phyloP scores from a whole-genome alignment of 2,113 vertebrate genomes.

The Dolichotis patagonum region DNA sequence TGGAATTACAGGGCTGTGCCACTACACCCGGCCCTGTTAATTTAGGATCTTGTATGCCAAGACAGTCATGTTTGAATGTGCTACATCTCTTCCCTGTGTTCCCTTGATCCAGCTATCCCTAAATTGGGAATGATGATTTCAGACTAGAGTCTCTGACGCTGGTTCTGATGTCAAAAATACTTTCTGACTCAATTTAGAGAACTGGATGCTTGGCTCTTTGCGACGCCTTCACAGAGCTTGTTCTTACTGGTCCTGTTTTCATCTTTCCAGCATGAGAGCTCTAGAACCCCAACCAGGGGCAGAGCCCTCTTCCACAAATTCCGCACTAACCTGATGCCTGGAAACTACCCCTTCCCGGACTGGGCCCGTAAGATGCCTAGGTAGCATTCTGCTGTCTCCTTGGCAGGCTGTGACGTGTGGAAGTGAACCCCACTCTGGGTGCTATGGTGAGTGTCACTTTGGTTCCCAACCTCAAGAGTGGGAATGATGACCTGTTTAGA shows the following conservation, averaged over 20 bases:
- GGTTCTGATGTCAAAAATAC: conserved; percentile 69
- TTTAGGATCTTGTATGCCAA: no score
- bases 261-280: conserved; percentile 18
- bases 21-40: no score
- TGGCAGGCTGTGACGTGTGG: neutral
- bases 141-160: conserved; percentile 83
- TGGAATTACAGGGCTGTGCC: no score
- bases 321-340: neutral
- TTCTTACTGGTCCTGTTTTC: neutral
- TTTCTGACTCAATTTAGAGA: conserved; percentile 70
- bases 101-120: conserved; percentile 4
- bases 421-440: accelerated
- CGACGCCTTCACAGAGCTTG: neutral
- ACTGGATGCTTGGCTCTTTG: neutral
- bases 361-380: neutral
- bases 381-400: neutral
- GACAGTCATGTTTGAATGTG: neutral
- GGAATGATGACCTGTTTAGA: conserved; percentile 19
- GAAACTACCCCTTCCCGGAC: neutral
- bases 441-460: neutral
- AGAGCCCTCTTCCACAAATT: neutral
- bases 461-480: neutral
- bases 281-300: neutral
- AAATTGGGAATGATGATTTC: conserved; percentile 79
- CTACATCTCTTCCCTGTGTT: neutral